Base-by-base conservation (phyloP, 2,797 vertebrate species). In the Anguilla anguilla region DNA sequence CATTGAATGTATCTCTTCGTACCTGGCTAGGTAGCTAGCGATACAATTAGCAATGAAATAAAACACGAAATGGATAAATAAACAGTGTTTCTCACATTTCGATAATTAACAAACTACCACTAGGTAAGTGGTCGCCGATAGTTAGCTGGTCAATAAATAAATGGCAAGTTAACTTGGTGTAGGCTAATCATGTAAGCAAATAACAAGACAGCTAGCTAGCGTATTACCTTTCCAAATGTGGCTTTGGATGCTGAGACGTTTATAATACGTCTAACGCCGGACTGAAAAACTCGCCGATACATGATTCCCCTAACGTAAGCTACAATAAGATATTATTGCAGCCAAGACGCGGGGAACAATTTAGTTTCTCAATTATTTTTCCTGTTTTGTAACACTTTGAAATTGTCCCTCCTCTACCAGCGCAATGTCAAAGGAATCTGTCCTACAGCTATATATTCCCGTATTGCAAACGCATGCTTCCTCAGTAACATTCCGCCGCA, bases 401-500 rank as follows among this genome's bases (percentile, higher is more conserved):
- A 28, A 59, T 87, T 83, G 79, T 88, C 90, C 90, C 88, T 88
- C 90, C 90, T 87, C 88, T 0, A n/a, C 83, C 55, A 53, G 67
- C 49, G 91, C 96, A 96, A 96, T 95, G 96, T 96, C 96, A 97
- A 92, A 91, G 94, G 92, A 91, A 92, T 87, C 83, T 85, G 95
- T 94, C 90, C 93, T 86, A 3, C 94, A 0, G 3, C 0, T 2
- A 92, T 88, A 64, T 0, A 0, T 0, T 89, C 90, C 93, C 95
- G 95, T 53, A 0, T 35, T 6, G 90, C 91, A 94, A 90, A 22
- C 10, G 39, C 15, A 19, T 7, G 17, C 22, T 0, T 7, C 1
- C 25, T 88, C 22, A 83, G 67, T 51, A 87, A 81, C 0, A 59
- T 1, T 94, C 92, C 92, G 88, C 82, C 39, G n/a, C 4, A 67